Evolutionary conservation across 2,113 vertebrate species (phyloP).

Genomic region (Prunella fulvescens): DNA sequence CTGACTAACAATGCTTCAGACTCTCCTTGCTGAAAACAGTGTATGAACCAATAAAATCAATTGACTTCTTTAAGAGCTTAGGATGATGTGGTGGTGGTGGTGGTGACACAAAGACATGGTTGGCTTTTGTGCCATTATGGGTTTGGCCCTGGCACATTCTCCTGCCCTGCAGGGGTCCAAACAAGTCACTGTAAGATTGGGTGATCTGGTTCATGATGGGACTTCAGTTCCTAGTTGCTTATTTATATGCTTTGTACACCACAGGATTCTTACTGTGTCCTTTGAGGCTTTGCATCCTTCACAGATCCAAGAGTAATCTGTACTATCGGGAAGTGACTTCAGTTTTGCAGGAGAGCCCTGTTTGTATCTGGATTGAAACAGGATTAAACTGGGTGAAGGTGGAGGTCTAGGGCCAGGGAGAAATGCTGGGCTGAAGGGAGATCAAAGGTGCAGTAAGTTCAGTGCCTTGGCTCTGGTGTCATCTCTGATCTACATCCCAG

Average conservation of each 20-base stretch:
- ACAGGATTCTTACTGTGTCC: background rate
- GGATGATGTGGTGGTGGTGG: background rate
- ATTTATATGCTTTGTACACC: background rate
- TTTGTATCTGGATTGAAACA: background rate
- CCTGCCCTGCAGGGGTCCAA: background rate
- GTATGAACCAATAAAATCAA: background rate
- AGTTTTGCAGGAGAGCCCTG: background rate
- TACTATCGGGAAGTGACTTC: background rate
- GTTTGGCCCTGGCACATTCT: background rate
- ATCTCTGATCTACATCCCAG: background rate
- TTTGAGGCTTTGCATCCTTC: background rate
- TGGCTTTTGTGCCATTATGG: background rate
- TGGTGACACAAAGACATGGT: background rate
- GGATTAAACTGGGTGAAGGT: background rate
- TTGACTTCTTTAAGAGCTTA: background rate
- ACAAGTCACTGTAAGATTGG: background rate
- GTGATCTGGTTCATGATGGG: background rate
- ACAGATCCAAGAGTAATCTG: background rate
- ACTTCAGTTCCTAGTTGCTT: background rate
- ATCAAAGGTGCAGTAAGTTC: background rate
- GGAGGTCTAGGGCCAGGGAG: background rate
- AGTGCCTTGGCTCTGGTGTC: background rate
- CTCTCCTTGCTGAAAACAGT: accelerated
- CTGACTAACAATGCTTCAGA: background rate
- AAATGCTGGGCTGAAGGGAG: background rate